A percentile compares a stretch with the other conserved stretches of the same genome.
Conservation (phyloP, 2,888 invertebrate species). For the Polylopha cassiicola region DNA sequence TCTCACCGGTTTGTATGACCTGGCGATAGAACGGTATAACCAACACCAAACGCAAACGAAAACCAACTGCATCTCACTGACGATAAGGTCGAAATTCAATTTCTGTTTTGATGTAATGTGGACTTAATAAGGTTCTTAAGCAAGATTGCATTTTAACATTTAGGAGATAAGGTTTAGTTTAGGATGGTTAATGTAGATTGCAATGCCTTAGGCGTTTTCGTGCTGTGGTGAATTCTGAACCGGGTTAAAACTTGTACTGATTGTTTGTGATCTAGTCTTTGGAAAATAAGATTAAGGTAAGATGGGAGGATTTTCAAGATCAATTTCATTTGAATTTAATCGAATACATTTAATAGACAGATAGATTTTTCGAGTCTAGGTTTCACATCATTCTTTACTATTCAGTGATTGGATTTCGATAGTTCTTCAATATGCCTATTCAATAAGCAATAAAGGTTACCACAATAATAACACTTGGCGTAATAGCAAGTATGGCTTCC, state of each 20-base stretch:
- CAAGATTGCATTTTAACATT: neutral
- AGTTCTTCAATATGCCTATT: no score
- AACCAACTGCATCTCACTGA: slow-evolving; percentile 23
- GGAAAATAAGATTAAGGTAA: slow-evolving; percentile 4
- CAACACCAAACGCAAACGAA: slow-evolving; percentile 18
- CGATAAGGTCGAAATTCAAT: slow-evolving; percentile 26
- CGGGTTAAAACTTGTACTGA: slow-evolving; percentile 16
- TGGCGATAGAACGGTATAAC: slow-evolving; percentile 31
- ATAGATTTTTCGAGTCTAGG: no score
- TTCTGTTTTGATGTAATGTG: slow-evolving; percentile 29
- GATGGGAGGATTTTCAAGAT: neutral
- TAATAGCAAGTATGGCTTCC: no score
- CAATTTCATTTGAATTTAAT: no score
- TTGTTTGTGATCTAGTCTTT: slow-evolving; percentile 14
- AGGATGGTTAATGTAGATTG: slow-evolving; percentile 14
- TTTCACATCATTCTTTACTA: no score
- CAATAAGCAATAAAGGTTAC: no score
- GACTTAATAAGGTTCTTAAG: no score
- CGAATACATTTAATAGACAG: no score
- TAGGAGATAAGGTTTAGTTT: slow-evolving; percentile 2
- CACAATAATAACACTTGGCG: no score
- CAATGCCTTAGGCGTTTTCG: slow-evolving; percentile 31
- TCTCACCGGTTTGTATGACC: slow-evolving; percentile 52
- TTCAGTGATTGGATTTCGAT: no score
- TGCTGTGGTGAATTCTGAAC: slow-evolving; percentile 20